Evolutionary conservation across 1,140 invertebrate genomes (phyloP), one percentile per base, ranked within the genome.

Genomic region (Fopius arisanus): DNA sequence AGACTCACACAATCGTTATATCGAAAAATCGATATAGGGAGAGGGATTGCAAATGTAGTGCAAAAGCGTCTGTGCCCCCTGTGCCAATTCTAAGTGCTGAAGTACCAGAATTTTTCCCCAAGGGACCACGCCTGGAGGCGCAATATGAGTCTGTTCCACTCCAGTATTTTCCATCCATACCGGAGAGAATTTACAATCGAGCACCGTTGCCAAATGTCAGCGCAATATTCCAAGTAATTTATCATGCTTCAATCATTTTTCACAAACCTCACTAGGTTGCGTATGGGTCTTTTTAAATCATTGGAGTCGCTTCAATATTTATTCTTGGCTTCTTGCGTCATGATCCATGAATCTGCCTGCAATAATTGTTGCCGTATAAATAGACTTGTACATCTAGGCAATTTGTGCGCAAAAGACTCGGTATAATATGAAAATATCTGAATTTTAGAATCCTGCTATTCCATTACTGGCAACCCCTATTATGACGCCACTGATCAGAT

Each of bases 41-140:
- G 29, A 40, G 59, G 19, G 29, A 76, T 14, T 63, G 12, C 12
- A 48, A 29, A 67, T 71, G 26, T 37, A 54, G 28, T 59, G 43
- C 43, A 48, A 62, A 62, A 4, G 40, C 69, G 6, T 54, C 70
- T 14, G 54, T 73, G 0, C 79, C 69, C 4, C 40, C 70, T 14
- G 54, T 73, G 0, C 79, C 81, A 5, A 31, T 80, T 23, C 37
- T 86, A 9, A 84, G 84, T 67, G 78, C 84, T 4, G 82, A 87
- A 59, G 85, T 86, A 6, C 84, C 85, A 2, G 85, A 87, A 78
- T 87, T 87, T 65, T 87, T 86, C 33, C 85, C 85, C 0, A 86
- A 86, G 37, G 62, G 71, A 3, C 75, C 59, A 1, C 69, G 68
- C 14, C 37, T 43, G 12, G 74, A 67, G n/a, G 68, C 29, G 51